Percentiles rank a stretch among this genome's conserved stretches.
Evolutionary conservation across 2,888 invertebrate species (phyloP).

Genomic region (Mycalesis mineus): DNA sequence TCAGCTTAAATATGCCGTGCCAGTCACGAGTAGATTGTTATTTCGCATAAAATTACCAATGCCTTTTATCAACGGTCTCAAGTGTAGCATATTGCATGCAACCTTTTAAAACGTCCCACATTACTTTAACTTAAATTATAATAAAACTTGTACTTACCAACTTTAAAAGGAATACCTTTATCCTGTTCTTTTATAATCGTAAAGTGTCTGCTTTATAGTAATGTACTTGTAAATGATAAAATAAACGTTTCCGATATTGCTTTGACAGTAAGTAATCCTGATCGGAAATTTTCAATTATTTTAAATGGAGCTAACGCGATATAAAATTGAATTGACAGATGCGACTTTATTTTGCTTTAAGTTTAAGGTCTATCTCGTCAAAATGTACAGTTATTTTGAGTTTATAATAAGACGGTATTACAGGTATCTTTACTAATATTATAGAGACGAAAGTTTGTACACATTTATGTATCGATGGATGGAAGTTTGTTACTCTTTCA

Average conservation of each 20-base stretch:
- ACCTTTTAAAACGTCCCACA: slow-evolving; percentile 2
- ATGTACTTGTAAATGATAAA: not conserved
- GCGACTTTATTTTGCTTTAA: not conserved
- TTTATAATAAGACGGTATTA: too few species aligned
- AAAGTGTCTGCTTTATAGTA: slow-evolving; percentile 1
- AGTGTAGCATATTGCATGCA: not conserved
- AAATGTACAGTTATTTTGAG: not conserved
- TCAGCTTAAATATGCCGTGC: not conserved
- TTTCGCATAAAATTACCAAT: not conserved
- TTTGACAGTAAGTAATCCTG: not conserved
- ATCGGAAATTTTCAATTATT: slow-evolving; percentile 1
- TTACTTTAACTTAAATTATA: not conserved
- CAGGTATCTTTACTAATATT: too few species aligned
- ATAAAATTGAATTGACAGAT: not conserved
- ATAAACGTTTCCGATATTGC: not conserved
- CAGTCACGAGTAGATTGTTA: not conserved
- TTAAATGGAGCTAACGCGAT: not conserved
- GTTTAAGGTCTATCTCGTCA: not conserved
- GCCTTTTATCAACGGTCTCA: not conserved
- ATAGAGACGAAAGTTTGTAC: too few species aligned
- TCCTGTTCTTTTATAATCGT: not conserved
- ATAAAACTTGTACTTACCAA: slow-evolving; percentile 1
- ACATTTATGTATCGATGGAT: too few species aligned
- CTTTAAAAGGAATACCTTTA: slow-evolving; percentile 2
- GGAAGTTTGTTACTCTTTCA: too few species aligned